Evolutionary conservation across 2,888 invertebrate species (phyloP).

Genomic region (Erebia aethiops): DNA sequence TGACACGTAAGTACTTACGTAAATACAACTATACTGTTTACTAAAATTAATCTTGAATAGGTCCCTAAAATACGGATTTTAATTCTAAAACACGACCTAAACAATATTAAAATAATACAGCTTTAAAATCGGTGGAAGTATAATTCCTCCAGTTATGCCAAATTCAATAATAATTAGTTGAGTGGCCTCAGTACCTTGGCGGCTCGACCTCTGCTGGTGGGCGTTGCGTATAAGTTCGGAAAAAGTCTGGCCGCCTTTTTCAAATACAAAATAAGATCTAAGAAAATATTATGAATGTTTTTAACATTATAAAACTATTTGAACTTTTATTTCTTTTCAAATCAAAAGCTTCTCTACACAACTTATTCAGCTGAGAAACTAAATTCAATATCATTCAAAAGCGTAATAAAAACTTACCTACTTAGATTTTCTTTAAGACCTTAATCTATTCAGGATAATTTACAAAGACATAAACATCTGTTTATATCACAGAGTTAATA

Average conservation of each 20-base stretch:
- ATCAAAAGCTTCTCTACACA: neutral
- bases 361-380: neutral
- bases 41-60: no score
- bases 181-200: no score
- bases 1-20: no score
- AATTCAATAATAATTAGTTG: no score
- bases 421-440: neutral
- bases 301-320: neutral
- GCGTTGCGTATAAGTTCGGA: no score
- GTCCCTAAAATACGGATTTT: no score
- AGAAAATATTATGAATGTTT: neutral
- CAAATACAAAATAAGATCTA: neutral
- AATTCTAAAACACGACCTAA: no score
- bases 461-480: conserved; percentile 32
- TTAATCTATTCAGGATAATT: conserved; percentile 22
- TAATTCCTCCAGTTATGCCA: no score
- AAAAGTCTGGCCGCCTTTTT: neutral
- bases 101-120: no score
- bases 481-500: conserved; percentile 63
- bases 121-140: no score
- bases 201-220: no score
- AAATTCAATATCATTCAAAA: neutral
- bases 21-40: no score
- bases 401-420: neutral
- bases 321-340: neutral